phyloP scores from a whole-genome alignment of 2,888 invertebrate genomes.

The Parnassius orleans region DNA sequence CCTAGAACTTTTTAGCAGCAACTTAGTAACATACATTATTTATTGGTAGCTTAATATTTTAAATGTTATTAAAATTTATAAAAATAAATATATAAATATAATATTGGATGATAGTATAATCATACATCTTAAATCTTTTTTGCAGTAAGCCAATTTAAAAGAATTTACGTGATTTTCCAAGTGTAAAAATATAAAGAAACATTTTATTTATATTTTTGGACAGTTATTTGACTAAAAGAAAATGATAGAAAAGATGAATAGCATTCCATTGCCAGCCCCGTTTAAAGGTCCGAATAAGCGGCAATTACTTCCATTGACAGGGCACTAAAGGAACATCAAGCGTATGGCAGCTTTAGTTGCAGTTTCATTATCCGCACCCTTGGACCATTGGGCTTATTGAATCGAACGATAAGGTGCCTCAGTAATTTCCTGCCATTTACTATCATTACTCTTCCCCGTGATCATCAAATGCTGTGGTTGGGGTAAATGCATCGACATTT shows the following conservation, averaged over 20 bases:
- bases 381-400: slow-evolving; percentile 71
- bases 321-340: slow-evolving; percentile 51
- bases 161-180: neutral
- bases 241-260: slow-evolving; percentile 22
- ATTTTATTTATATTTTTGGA: slow-evolving; percentile 14
- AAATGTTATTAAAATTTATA: too few relatives aligned
- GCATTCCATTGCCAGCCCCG: slow-evolving; percentile 17
- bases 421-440: slow-evolving; percentile 78
- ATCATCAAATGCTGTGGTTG: slow-evolving; percentile 55
- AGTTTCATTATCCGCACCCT: slow-evolving; percentile 74
- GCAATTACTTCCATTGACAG: slow-evolving; percentile 69
- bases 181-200: neutral
- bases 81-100: too few relatives aligned
- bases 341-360: slow-evolving; percentile 60
- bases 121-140: neutral
- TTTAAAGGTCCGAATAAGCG: slow-evolving; percentile 55
- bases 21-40: too few relatives aligned
- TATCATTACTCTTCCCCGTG: slow-evolving; percentile 64
- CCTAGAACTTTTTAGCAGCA: too few relatives aligned
- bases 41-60: too few relatives aligned
- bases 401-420: slow-evolving; percentile 75
- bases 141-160: neutral
- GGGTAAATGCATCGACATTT: slow-evolving; percentile 41
- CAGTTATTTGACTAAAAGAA: slow-evolving; percentile 10
- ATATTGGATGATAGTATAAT: too few relatives aligned